Evolutionary conservation across 1,140 invertebrate species (phyloP).

Genomic region (Diabrotica undecimpunctata): DNA sequence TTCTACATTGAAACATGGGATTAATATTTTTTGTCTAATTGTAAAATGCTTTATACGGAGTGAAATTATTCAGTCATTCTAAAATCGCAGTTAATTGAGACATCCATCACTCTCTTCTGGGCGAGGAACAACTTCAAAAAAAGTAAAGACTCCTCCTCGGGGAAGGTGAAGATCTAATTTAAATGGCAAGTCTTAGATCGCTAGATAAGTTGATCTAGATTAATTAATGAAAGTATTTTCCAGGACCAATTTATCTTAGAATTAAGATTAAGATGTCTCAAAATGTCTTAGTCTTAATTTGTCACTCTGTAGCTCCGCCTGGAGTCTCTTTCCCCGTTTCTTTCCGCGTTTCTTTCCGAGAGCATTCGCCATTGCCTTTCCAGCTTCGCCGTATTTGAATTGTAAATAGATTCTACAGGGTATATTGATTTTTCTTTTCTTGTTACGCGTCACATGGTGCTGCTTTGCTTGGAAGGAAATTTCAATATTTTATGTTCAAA

Average conservation of each 20-base stretch:
- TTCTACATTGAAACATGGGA: too few relatives aligned
- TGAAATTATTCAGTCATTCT: neutral
- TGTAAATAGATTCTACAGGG: constrained; percentile 40
- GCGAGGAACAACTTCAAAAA: neutral
- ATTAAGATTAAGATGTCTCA: constrained; percentile 48
- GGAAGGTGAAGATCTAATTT: constrained; percentile 21
- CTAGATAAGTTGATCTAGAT: constrained; percentile 47
- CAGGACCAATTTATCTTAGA: constrained; percentile 48
- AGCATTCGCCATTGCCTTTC: neutral
- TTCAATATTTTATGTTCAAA: too few relatives aligned
- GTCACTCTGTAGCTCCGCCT: constrained; percentile 32
- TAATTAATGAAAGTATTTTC: constrained; percentile 50
- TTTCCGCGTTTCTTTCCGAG: neutral
- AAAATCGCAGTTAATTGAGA: constrained; percentile 1
- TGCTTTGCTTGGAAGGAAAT: too few relatives aligned
- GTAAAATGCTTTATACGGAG: too few relatives aligned
- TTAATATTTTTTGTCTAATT: too few relatives aligned
- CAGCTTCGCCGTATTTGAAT: constrained; percentile 35
- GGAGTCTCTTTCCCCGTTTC: constrained; percentile 29
- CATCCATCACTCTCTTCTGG: neutral
- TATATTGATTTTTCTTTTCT: constrained; percentile 39
- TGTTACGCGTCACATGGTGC: neutral
- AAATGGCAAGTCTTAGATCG: constrained; percentile 34
- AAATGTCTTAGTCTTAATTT: constrained; percentile 47
- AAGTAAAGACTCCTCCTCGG: constrained; percentile 5